Base-by-base conservation (phyloP, 2,888 invertebrate genomes). In the Dynastes grantii region DNA sequence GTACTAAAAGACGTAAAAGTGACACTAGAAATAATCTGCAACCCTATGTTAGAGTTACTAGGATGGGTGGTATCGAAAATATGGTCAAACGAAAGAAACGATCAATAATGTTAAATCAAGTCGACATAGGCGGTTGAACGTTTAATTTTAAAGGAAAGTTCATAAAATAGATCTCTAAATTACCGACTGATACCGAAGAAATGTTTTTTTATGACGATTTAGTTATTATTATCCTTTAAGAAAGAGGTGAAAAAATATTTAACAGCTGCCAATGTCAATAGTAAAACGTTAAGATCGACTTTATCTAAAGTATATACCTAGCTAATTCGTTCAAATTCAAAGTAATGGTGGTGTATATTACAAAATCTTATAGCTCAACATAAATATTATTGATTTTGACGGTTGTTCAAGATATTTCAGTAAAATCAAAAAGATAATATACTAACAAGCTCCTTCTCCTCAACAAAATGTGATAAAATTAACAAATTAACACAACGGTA, bases 1-100 rank as follows among this genome's bases (percentile, higher is more conserved):
- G 80, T 83, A 16, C 79, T 83, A 58, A 83, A 64, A 73, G 82
- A 58, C 80, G 80, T 61, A 83, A 80, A 71, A 81, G 76, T 63
- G 81, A 81, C 76, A 76, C 79, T 37, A 79, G 68, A 51, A 65
- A 49, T 13, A 40, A 40, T 49, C 77, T 81, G 76, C 81, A 83
- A 53, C 83, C 83, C 1, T 80, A 78, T 75, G 83, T 83, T 22
- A 79, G 75, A 73, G 73, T 83, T 3, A 79, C 77, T 61, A 71
- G 82, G 58, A 65, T 79, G 55, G 65, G 68, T 13, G 79, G 78
- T 40, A 75, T 83, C 6, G 83, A 83, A n/a, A 45, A 49, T 27
- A 81, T 82, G 65, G 83, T 81, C 16, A 82, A 77, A 51, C 68
- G 75, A 51, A 40, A 53, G 11, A 77, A 67, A 45, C 64, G 55